Conservation (phyloP, 1,140 invertebrate species). For the Calosoma granatense region DNA sequence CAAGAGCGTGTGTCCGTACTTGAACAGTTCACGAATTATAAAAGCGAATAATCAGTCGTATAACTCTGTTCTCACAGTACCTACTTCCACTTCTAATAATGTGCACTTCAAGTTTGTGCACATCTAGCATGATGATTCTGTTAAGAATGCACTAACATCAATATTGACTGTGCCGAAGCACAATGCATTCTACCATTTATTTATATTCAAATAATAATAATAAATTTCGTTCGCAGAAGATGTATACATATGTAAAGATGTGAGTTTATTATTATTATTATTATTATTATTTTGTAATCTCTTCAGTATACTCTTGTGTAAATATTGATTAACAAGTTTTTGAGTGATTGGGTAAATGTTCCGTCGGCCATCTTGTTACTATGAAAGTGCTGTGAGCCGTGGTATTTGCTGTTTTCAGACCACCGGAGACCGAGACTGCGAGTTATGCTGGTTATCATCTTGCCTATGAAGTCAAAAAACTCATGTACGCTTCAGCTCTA, state of each 20-base stretch:
- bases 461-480: constrained; percentile 98
- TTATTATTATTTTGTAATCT: no score
- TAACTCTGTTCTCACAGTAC: background rate
- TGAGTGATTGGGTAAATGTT: no score
- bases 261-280: no score
- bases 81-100: background rate
- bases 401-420: constrained; percentile 52
- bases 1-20: no score
- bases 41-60: no score
- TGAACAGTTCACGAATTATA: no score
- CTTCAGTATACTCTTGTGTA: no score
- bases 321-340: no score
- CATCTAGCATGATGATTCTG: background rate
- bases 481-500: constrained; percentile 81
- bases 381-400: constrained; percentile 37
- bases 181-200: constrained; percentile 8
- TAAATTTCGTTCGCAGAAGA: constrained; percentile 11
- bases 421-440: constrained; percentile 66
- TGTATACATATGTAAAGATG: no score
- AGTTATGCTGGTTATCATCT: constrained; percentile 94
- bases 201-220: constrained; percentile 18
- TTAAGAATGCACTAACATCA: background rate
- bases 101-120: constrained; percentile 1
- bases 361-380: no score
- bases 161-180: background rate